These are phyloP conservation scores for Piprites chloris DNA, from an alignment of 2,113 vertebrate species.

Conservation along the genomic window DNA sequence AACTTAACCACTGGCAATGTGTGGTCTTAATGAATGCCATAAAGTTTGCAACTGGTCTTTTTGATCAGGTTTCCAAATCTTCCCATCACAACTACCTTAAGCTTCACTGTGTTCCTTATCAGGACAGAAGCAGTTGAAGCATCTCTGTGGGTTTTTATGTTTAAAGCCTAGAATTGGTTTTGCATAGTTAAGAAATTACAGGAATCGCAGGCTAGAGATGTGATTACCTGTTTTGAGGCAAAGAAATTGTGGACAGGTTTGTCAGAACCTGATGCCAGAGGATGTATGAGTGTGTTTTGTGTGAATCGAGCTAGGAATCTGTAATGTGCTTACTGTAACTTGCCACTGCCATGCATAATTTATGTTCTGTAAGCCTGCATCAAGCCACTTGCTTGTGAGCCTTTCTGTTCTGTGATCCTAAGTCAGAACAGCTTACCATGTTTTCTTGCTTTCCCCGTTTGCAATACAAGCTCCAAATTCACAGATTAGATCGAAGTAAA, in stretches of 20 bases:
- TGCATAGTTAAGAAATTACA: not conserved
- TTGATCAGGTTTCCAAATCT: not conserved
- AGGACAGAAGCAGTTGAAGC: not conserved
- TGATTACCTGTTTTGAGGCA: not conserved
- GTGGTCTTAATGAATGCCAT: not conserved
- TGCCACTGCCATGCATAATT: slow-evolving; percentile 10
- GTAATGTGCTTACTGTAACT: not conserved
- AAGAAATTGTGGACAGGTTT: not conserved
- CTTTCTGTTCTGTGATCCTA: not conserved
- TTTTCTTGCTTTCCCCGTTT: not conserved
- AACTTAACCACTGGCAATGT: not conserved
- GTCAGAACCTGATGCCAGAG: not conserved
- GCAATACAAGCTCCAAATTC: not conserved
- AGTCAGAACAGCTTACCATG: not conserved
- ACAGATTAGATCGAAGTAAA: not conserved
- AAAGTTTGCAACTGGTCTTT: not conserved
- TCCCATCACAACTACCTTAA: not conserved
- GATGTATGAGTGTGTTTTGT: not conserved
- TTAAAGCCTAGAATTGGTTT: not conserved
- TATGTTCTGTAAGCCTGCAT: not conserved
- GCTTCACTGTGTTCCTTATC: not conserved
- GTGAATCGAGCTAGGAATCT: not conserved
- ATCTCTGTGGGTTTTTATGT: not conserved
- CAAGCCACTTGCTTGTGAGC: not conserved
- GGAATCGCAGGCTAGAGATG: not conserved